Percentiles rank a stretch among this genome's conserved stretches.
Conservation (phyloP, 1,140 invertebrate species). For the Adelges cooleyi region DNA sequence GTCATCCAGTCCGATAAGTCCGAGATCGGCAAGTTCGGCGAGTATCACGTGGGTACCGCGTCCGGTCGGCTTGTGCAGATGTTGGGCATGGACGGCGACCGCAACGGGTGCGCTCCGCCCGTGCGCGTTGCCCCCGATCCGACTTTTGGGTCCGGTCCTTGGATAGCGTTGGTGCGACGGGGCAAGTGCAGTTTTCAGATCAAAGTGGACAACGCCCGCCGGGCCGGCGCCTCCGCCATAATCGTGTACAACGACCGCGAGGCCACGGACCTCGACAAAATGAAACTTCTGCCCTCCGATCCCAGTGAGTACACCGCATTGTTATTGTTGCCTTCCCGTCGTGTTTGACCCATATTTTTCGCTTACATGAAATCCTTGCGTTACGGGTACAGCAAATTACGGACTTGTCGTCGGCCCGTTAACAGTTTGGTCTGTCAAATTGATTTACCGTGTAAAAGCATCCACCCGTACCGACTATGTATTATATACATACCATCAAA, state of each 20-base stretch:
- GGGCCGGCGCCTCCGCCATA: constrained; percentile 55
- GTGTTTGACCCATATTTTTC: too few species aligned
- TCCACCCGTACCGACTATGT: too few species aligned
- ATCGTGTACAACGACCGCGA: constrained; percentile 63
- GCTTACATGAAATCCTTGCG: too few species aligned
- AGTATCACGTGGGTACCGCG: constrained; percentile 48
- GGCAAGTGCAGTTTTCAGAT: constrained; percentile 63
- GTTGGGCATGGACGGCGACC: constrained; percentile 42
- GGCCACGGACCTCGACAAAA: constrained; percentile 52
- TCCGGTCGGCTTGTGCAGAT: constrained; percentile 50
- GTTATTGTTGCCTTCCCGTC: too few species aligned
- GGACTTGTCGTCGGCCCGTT: too few species aligned
- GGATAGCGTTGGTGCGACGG: constrained; percentile 62
- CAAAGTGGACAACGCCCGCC: constrained; percentile 59
- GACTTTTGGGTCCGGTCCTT: constrained; percentile 40
- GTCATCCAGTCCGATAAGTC: constrained; percentile 36
- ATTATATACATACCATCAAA: too few species aligned
- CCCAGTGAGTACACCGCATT: constrained; percentile 19
- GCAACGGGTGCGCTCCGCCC: constrained; percentile 52
- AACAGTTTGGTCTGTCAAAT: too few species aligned
- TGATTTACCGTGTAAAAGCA: too few species aligned
- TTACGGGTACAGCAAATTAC: too few species aligned
- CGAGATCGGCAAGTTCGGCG: constrained; percentile 57
- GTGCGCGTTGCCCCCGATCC: constrained; percentile 35
- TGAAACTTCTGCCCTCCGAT: constrained; percentile 46